Evolutionary conservation across 2,888 invertebrate species (phyloP).

Genomic region (Endomychus coccineus): DNA sequence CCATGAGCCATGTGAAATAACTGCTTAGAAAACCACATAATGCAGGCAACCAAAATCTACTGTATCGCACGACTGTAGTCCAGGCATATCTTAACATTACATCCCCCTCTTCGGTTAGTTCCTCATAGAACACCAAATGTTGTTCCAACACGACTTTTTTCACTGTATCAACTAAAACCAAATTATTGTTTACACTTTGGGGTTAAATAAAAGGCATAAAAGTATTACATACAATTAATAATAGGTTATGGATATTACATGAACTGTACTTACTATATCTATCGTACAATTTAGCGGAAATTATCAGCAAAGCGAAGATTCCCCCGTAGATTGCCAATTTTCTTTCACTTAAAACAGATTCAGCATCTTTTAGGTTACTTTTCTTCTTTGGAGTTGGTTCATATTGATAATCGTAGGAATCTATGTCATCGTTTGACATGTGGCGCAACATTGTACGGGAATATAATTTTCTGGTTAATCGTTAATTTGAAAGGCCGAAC

Average conservation of each 20-base stretch:
- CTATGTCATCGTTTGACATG: too few species aligned
- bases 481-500: too few species aligned
- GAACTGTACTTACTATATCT: constrained; percentile 36
- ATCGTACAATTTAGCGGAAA: constrained; percentile 31
- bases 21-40: constrained; percentile 47
- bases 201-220: neutral
- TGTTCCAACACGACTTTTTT: constrained; percentile 30
- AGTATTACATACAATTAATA: constrained; percentile 1
- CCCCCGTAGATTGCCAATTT: constrained; percentile 35
- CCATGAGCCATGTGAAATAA: constrained; percentile 51
- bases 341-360: too few species aligned
- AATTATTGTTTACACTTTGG: constrained; percentile 2
- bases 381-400: constrained; percentile 7
- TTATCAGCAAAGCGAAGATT: constrained; percentile 32
- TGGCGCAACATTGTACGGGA: neutral
- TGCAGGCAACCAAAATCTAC: constrained; percentile 37
- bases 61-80: constrained; percentile 35
- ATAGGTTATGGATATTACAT: neutral
- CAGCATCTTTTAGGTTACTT: constrained; percentile 8
- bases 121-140: constrained; percentile 33
- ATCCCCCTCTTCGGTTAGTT: constrained; percentile 35
- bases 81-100: constrained; percentile 36
- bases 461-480: too few species aligned
- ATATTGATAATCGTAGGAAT: neutral
- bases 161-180: constrained; percentile 28